phyloP scores from a whole-genome alignment of 2,797 vertebrate species.

The Tapirus indicus region DNA sequence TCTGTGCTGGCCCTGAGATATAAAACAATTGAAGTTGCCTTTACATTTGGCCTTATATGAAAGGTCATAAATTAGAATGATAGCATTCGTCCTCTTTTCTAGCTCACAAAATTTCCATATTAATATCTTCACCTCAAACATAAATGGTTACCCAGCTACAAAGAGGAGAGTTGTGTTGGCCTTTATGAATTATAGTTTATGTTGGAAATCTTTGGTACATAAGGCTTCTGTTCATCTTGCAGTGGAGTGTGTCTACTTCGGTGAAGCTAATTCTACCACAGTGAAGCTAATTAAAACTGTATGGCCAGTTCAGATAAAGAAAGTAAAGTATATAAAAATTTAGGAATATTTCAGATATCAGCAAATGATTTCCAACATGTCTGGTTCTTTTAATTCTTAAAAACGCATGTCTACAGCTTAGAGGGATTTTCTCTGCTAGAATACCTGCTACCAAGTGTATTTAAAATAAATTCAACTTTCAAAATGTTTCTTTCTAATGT shows the following conservation, averaged over 20 bases:
- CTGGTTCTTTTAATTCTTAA: slow-evolving; percentile 67
- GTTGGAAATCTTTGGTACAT: slow-evolving; percentile 76
- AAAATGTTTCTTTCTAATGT: slow-evolving; percentile 67
- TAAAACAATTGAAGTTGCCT: slow-evolving; percentile 90
- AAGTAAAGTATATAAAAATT: slow-evolving; percentile 75
- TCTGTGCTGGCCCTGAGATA: slow-evolving; percentile 89
- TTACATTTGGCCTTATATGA: slow-evolving; percentile 89
- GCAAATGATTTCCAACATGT: slow-evolving; percentile 75
- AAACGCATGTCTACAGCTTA: slow-evolving; percentile 35
- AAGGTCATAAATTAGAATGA: slow-evolving; percentile 91
- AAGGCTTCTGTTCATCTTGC: slow-evolving; percentile 63
- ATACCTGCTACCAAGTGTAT: slow-evolving; percentile 43
- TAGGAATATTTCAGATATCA: slow-evolving; percentile 65
- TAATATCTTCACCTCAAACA: slow-evolving; percentile 91
- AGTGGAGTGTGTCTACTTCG: slow-evolving; percentile 51
- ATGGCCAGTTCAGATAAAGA: slow-evolving; percentile 82
- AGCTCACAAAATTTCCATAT: slow-evolving; percentile 90
- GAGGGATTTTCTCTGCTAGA: slow-evolving; percentile 1
- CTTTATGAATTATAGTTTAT: slow-evolving; percentile 86
- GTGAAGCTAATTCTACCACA: slow-evolving; percentile 75
- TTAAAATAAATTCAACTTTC: slow-evolving; percentile 66
- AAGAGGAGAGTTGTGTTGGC: slow-evolving; percentile 86
- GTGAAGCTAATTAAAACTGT: slow-evolving; percentile 86
- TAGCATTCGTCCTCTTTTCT: slow-evolving; percentile 84
- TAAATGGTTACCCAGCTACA: slow-evolving; percentile 90